Evolutionary conservation across 2,888 invertebrate genomes (phyloP).

Genomic region (Nesidiocoris tenuis): DNA sequence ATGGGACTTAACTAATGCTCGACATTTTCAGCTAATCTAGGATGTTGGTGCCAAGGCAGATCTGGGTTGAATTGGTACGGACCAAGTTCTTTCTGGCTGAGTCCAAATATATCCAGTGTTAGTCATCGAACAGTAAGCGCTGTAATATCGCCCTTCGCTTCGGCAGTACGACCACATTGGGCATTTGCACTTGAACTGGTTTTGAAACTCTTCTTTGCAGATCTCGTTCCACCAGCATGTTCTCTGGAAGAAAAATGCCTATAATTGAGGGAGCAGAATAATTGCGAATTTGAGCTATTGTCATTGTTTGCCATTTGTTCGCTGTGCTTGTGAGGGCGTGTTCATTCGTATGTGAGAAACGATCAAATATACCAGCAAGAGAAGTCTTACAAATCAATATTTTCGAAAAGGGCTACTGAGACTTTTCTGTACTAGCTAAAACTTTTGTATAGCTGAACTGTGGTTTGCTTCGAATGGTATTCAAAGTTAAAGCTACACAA

Average conservation of each 20-base stretch:
- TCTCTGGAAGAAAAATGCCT: conserved; percentile 64
- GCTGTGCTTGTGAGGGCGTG: background rate
- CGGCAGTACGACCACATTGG: conserved; percentile 86
- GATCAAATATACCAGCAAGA: too few species aligned
- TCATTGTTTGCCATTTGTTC: background rate
- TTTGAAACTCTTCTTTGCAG: conserved; percentile 88
- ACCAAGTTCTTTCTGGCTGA: conserved; percentile 60
- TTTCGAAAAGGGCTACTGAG: too few species aligned
- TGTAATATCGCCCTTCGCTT: conserved; percentile 84
- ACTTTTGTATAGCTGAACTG: too few species aligned
- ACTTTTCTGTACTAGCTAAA: too few species aligned
- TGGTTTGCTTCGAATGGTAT: too few species aligned
- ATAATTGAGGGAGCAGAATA: too few species aligned
- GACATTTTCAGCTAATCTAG: too few species aligned
- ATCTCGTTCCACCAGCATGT: conserved; percentile 94
- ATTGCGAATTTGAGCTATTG: too few species aligned
- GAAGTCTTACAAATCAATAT: too few species aligned
- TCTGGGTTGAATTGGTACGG: conserved; percentile 41
- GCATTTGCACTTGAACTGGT: conserved; percentile 81
- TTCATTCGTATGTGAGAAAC: too few species aligned
- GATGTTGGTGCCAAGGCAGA: conserved; percentile 31
- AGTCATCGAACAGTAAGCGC: conserved; percentile 86
- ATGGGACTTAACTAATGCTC: too few species aligned
- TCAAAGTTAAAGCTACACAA: too few species aligned
- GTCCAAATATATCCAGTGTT: conserved; percentile 89